Conservation (phyloP, 1,140 invertebrate species). For the Galleria mellonella region DNA sequence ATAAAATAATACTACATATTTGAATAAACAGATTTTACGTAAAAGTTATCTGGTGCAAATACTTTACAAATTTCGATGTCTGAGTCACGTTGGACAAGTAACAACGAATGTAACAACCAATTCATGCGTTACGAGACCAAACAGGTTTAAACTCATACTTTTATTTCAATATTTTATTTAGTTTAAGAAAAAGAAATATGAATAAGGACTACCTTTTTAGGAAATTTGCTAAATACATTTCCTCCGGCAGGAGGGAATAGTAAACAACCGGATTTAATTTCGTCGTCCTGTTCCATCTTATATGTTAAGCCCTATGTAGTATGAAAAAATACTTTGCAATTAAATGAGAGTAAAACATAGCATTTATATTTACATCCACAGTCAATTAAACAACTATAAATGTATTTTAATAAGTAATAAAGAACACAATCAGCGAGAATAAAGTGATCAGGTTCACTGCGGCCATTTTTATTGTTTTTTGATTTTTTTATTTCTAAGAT, state of each 20-base stretch:
- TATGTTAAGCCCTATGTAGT: conserved; percentile 5
- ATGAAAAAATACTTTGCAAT: not conserved
- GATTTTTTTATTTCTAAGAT: not conserved
- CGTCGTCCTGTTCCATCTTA: conserved; percentile 80
- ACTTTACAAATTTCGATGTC: no score
- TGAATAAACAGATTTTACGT: no score
- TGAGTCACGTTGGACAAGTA: not conserved
- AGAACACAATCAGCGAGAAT: no score
- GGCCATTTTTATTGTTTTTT: not conserved
- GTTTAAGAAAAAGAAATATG: no score
- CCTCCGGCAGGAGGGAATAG: conserved; percentile 82
- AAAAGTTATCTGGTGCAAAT: no score
- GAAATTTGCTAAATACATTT: conserved; percentile 73
- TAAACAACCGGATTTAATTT: conserved; percentile 80
- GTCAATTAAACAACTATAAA: no score
- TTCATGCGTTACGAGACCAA: not conserved
- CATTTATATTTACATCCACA: conserved; percentile 3
- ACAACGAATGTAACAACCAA: not conserved
- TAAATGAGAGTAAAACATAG: conserved; percentile 19
- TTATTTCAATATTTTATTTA: no score
- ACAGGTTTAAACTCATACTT: no score
- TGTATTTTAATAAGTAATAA: no score
- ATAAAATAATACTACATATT: no score
- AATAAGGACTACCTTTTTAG: conserved; percentile 65
- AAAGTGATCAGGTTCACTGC: not conserved